Evolutionary conservation across 1,140 invertebrate species (phyloP).

Genomic region (Melipona quadrifasciata): DNA sequence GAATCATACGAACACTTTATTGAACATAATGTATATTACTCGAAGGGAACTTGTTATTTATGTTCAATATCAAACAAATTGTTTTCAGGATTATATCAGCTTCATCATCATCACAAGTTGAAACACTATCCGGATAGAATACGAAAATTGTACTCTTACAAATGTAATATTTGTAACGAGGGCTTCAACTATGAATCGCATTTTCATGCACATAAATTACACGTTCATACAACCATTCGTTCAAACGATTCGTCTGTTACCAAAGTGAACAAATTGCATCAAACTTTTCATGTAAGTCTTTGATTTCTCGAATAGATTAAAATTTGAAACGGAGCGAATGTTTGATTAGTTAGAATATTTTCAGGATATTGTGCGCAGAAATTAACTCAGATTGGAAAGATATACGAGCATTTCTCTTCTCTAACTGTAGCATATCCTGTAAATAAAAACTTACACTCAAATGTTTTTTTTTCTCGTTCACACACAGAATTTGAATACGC

Average conservation of each 20-base stretch:
- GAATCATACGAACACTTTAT: conserved; percentile 59
- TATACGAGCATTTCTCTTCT: too few relatives aligned
- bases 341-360: background rate
- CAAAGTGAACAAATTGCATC: background rate
- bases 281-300: accelerated
- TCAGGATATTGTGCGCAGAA: background rate
- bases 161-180: conserved; percentile 64
- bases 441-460: too few relatives aligned
- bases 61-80: conserved; percentile 59
- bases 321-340: background rate
- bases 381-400: background rate
- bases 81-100: conserved; percentile 65
- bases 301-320: background rate
- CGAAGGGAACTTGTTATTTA: conserved; percentile 26
- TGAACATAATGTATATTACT: conserved; percentile 63
- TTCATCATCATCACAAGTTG: conserved; percentile 66
- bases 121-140: conserved; percentile 50
- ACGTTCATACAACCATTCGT: too few relatives aligned
- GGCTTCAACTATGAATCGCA: conserved; percentile 63
- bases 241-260: background rate
- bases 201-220: conserved; percentile 66
- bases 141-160: conserved; percentile 37
- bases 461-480: too few relatives aligned
- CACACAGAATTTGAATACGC: too few relatives aligned
- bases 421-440: too few relatives aligned